These are phyloP conservation scores for Camponotus vicinus DNA, from an alignment of 1,140 invertebrate species.

Conservation along the genomic window DNA sequence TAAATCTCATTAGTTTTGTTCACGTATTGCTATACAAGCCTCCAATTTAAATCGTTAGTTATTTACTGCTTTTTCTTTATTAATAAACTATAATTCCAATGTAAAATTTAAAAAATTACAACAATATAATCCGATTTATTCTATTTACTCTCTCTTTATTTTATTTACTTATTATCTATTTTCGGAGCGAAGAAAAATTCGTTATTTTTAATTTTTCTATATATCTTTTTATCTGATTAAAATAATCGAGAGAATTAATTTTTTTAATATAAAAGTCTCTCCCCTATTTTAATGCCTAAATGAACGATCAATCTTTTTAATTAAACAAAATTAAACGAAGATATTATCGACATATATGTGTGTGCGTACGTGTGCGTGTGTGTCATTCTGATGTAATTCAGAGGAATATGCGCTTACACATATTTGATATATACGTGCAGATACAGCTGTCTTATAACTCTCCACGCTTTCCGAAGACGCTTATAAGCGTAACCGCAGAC, in stretches of 20 bases:
- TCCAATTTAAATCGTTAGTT: background rate
- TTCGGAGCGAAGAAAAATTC: too few relatives aligned
- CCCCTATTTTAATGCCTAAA: background rate
- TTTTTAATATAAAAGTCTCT: background rate
- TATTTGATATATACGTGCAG: slow-evolving; percentile 23
- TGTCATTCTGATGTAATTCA: slow-evolving; percentile 14
- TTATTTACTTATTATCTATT: too few relatives aligned
- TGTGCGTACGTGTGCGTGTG: too few relatives aligned
- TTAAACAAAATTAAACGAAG: slow-evolving; percentile 41
- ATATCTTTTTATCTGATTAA: slow-evolving; percentile 6
- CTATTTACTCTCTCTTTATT: too few relatives aligned
- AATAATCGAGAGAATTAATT: background rate
- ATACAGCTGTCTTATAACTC: slow-evolving; percentile 64
- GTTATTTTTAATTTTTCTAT: background rate
- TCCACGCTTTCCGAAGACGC: slow-evolving; percentile 85
- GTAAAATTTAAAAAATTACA: background rate
- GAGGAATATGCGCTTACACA: background rate
- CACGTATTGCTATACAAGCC: background rate
- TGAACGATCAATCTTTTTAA: slow-evolving; percentile 27
- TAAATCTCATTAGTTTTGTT: slow-evolving; percentile 6
- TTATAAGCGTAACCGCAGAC: slow-evolving; percentile 79
- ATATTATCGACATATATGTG: background rate
- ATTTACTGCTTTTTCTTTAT: slow-evolving; percentile 13
- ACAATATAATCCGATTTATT: background rate
- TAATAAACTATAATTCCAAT: slow-evolving; percentile 10